Evolutionary conservation across 2,888 invertebrate species (phyloP), one percentile per base, ranked within the genome.

Genomic region (Orchesella flavescens): DNA sequence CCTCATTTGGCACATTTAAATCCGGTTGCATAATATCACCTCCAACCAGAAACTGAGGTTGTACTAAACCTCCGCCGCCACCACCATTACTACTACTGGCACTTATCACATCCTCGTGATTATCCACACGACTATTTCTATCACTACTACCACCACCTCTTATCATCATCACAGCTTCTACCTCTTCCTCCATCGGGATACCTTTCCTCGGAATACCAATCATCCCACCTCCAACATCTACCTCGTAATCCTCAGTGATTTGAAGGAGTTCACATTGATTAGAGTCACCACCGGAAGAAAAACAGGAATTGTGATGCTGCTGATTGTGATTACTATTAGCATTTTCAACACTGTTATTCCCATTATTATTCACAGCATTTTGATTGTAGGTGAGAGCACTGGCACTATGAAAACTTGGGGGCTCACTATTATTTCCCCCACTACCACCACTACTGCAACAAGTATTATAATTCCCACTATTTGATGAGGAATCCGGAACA

Each of bases 1-100:
- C 84, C 74, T 86, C 86, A 84, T 86, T 86, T 84, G 84, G 86
- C 83, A 86, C 86, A 55, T 77, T 81, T 61, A 86, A 76, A 77
- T 86, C 86, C 34, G 85, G 65, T 59, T 83, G 83, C 83, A 80
- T 80, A 49, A 80, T 80, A 80, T 80, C 80, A 73, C 80, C 80
- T 9, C 80, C 80, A 9, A 80, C 73, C 15, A 80, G 73, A 80
- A 80, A 80, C 80, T 80, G 73, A n/a, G 80, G 80, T 59, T 80
- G 79, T n/a, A 66, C 66, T 71, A 19, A 24, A 0, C 9, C 5
- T 9, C 53, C 61, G 44, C 53, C 24, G 21, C 17, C 19, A 68
- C 21, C 46, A 5, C 61, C 61, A 73, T 7, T 23, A 24, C 46
- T 46, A 24, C 15, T 19, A 49, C 4, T 61, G 61, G 69, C 69